These are phyloP conservation scores for Carduelis carduelis DNA, from an alignment of 2,797 vertebrate genomes.

Conservation along the genomic window DNA sequence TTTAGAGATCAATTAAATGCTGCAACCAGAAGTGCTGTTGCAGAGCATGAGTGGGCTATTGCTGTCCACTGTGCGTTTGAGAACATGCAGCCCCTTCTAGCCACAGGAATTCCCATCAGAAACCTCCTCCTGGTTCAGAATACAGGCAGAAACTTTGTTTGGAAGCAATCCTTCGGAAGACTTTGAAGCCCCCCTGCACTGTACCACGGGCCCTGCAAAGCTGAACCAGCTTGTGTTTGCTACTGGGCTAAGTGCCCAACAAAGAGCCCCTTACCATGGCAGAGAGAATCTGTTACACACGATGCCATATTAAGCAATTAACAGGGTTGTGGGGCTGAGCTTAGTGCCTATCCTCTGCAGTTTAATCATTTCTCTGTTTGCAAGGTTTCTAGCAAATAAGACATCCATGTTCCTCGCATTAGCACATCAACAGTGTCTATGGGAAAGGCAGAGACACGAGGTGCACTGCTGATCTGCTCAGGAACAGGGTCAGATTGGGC, in stretches of 20 bases:
- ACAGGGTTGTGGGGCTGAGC: background rate
- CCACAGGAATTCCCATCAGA: background rate
- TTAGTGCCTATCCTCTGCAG: background rate
- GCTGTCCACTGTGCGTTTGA: background rate
- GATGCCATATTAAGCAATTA: background rate
- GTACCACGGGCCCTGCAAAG: background rate
- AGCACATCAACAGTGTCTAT: background rate
- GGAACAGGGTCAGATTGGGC: background rate
- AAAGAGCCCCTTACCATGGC: background rate
- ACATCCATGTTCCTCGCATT: background rate
- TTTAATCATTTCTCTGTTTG: background rate
- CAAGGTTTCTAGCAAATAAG: background rate
- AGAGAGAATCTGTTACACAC: background rate
- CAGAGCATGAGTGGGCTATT: background rate
- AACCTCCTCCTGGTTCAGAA: background rate
- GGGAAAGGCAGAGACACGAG: background rate
- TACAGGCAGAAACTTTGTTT: background rate
- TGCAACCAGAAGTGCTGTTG: background rate
- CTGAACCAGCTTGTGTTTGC: slow-evolving; percentile 12
- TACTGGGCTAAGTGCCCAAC: background rate
- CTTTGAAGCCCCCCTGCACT: background rate
- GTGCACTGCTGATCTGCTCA: background rate
- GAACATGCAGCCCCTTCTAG: background rate
- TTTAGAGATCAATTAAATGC: background rate
- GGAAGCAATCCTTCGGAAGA: background rate